Base-by-base conservation (phyloP, 2,797 vertebrate genomes). In the Peromyscus nudipes region DNA sequence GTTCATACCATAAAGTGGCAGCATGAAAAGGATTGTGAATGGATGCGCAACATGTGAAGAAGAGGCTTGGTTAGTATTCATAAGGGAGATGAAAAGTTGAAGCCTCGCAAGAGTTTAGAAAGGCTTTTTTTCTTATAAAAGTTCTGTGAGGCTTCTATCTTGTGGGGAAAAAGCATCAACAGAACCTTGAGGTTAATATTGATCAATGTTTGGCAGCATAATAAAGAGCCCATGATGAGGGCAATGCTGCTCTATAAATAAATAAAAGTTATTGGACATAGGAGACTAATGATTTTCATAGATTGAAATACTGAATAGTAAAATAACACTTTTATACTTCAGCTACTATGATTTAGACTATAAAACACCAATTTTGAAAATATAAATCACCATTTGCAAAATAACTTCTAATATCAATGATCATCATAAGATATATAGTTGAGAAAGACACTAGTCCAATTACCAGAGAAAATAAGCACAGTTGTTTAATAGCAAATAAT, bases 301-400 rank as follows among this genome's bases (percentile, higher is more conserved):
- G 2, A 52, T 88, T 95, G 83, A 93, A 97, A 77, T 94, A 79
- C 37, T 69, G 34, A 52, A 40, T 91, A 89, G 34, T 69, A 94
- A 91, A 92, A 19, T 17, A 40, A n/a, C 85, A 12, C 8, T 73
- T 60, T 76, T 64, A 43, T 73, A 17, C 52, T 90, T 92, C 23
- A 85, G 34, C 27, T 90, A 55, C 40, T 71, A 16, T 85, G 90
- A 25, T 37, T 88, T 89, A 87, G 52, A 71, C 43, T 91, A 80
- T 60, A 92, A 92, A 75, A 27, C 0, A n/a, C 23, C 67, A 19
- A 83, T 80, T 94, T 84, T 76, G 75, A 89, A 93, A 95, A 88
- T 4, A 1, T 76, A 76, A 94, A 17, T 79, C 46, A 52, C 49
- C 37, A 88, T 92, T 82, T 43, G 9, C 23, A 79, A 94, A 97